phyloP scores from a whole-genome alignment of 2,888 invertebrate genomes.

The Diplazon laetatorius region DNA sequence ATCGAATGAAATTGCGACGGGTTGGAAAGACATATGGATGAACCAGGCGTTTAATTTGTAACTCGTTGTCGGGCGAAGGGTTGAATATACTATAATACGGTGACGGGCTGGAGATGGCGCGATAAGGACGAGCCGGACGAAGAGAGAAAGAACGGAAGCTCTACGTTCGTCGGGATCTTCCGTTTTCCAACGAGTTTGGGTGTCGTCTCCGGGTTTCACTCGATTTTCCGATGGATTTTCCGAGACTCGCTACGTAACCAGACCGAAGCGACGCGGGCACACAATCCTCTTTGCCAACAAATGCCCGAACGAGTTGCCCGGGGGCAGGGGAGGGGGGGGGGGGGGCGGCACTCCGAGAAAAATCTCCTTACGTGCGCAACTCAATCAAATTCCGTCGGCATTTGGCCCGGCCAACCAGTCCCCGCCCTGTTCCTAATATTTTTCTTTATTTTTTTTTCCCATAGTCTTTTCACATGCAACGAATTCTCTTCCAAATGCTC shows the following conservation, averaged over 20 bases:
- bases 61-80: no score
- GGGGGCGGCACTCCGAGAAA: no score
- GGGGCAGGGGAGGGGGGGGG: constrained; percentile 63
- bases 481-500: background rate
- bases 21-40: no score
- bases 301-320: constrained; percentile 74
- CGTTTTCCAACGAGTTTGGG: constrained; percentile 44
- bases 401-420: constrained; percentile 62
- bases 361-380: constrained; percentile 79
- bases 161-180: constrained; percentile 56
- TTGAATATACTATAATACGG: no score
- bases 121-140: no score
- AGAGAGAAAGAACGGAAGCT: constrained; percentile 55
- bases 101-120: no score
- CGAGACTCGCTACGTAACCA: constrained; percentile 67
- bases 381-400: constrained; percentile 77
- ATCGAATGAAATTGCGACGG: no score
- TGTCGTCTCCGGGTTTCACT: constrained; percentile 33
- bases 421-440: constrained; percentile 33
- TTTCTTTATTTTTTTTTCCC: constrained; percentile 26
- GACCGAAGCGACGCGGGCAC: constrained; percentile 62
- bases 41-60: no score
- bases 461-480: constrained; percentile 6
- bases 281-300: constrained; percentile 79
- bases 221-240: constrained; percentile 56